A percentile compares a stretch with the other conserved stretches of the same genome.
Conservation (phyloP, 2,888 invertebrate genomes). For the Temnothorax ravouxi region DNA sequence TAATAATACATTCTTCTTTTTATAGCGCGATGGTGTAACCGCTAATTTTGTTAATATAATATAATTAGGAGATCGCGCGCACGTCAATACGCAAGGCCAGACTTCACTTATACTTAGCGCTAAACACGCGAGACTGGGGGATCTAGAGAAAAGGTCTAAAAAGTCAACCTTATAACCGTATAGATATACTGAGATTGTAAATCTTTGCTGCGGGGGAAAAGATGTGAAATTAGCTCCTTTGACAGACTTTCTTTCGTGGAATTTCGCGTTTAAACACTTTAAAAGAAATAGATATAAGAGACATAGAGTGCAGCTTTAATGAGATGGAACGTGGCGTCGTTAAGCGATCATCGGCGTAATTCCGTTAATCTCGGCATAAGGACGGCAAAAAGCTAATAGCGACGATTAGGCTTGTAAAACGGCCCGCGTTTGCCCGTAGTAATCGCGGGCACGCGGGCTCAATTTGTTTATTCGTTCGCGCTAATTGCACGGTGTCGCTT, state of each 20-base stretch:
- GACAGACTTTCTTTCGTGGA: background rate
- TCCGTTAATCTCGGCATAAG: conserved; percentile 33
- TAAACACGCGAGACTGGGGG: background rate
- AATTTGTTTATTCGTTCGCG: conserved; percentile 47
- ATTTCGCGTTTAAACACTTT: conserved; percentile 25
- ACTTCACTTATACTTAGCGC: background rate
- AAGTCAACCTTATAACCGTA: background rate
- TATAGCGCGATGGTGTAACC: background rate
- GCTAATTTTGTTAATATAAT: conserved; percentile 8
- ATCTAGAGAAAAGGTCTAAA: background rate
- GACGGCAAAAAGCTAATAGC: conserved; percentile 51
- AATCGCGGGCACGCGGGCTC: conserved; percentile 28
- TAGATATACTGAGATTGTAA: background rate
- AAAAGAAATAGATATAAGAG: background rate
- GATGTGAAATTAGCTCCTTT: background rate
- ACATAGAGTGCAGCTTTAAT: conserved; percentile 35
- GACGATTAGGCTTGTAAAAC: conserved; percentile 46
- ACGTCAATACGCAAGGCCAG: background rate
- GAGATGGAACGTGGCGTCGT: conserved; percentile 40
- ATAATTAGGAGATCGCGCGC: background rate
- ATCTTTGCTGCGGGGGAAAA: background rate
- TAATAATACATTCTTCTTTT: conserved; percentile 13
- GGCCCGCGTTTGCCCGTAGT: background rate
- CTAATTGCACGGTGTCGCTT: conserved; percentile 46
- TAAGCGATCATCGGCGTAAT: conserved; percentile 44